Evolutionary conservation across 2,797 vertebrate species (phyloP).

Genomic region (Cirrhinus molitorella): DNA sequence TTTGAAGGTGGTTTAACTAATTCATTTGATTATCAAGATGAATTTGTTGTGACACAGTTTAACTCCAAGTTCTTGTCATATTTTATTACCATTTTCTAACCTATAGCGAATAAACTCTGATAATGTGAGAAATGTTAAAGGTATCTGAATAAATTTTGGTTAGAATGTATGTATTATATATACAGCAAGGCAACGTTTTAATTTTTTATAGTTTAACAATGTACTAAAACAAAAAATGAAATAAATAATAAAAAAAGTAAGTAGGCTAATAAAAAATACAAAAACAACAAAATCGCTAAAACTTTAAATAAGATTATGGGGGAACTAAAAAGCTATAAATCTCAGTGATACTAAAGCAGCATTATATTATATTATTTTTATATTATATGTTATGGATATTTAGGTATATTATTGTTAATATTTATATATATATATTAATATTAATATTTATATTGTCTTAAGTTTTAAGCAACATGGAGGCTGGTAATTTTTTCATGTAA

Average conservation of each 20-base stretch:
- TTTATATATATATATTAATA: background rate
- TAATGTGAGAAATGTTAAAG: no score
- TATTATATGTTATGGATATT: background rate
- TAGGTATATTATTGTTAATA: background rate
- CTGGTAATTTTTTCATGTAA: background rate
- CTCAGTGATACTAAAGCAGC: background rate
- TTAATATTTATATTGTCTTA: background rate
- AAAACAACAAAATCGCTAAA: background rate
- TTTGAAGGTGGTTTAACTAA: no score
- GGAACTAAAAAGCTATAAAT: background rate
- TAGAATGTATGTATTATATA: no score
- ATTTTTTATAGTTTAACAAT: no score
- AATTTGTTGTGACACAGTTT: no score
- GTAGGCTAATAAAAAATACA: background rate
- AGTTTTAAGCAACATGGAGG: background rate
- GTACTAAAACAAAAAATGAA: no score
- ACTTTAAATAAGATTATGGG: background rate
- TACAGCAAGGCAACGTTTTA: no score
- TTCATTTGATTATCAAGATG: no score
- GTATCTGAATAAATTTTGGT: no score
- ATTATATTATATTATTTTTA: background rate
- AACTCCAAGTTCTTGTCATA: no score
- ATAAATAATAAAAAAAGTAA: background rate
- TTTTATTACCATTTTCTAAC: no score
- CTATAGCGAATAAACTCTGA: no score